These are phyloP conservation scores for Drosophila auraria DNA, from an alignment of 1,140 invertebrate species.

Conservation along the genomic window DNA sequence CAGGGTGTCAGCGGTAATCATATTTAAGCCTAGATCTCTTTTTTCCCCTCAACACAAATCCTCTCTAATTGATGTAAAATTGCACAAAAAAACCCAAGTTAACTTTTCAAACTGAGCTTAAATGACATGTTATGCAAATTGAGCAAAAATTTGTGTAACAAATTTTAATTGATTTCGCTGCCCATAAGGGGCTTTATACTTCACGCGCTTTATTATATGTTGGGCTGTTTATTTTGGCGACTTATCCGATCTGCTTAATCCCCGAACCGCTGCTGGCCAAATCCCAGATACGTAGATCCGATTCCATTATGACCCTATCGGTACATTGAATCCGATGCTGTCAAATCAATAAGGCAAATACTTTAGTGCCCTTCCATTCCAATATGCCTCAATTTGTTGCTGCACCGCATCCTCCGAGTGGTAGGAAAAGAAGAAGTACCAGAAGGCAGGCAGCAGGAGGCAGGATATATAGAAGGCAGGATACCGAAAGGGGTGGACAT, in stretches of 20 bases:
- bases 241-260: conserved; percentile 11
- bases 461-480: conserved; percentile 19
- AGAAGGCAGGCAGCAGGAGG: neutral
- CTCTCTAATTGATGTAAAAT: conserved; percentile 1
- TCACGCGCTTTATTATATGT: neutral
- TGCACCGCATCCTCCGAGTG: conserved; percentile 67
- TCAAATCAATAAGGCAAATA: conserved; percentile 64
- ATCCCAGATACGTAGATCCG: conserved; percentile 42
- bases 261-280: conserved; percentile 25
- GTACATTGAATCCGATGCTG: conserved; percentile 54
- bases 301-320: conserved; percentile 50
- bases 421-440: conserved; percentile 11
- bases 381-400: conserved; percentile 77
- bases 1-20: neutral
- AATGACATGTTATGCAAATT: conserved; percentile 3
- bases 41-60: neutral
- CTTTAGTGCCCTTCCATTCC: conserved; percentile 58
- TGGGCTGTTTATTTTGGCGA: neutral
- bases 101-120: neutral
- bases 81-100: neutral
- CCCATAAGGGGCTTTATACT: too few species aligned
- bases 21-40: neutral
- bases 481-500: conserved; percentile 5
- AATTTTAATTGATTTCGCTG: neutral
- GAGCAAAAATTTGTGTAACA: too few species aligned